Conservation (phyloP, 1,140 invertebrate species). For the Cyclina sinensis region DNA sequence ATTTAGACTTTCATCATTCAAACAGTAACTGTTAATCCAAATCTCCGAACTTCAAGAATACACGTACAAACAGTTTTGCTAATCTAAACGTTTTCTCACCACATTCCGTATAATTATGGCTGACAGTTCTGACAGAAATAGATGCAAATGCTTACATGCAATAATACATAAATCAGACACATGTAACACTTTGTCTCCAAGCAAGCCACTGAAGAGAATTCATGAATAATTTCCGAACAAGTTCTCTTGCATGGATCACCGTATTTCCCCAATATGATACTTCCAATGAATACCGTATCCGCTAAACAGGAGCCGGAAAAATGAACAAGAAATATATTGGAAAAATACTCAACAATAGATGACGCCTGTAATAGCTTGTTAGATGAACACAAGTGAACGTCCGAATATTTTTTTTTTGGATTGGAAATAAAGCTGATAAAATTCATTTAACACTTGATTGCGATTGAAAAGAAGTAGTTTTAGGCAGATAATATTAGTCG, state of each 20-base stretch:
- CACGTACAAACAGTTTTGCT: too few species aligned
- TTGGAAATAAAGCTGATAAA: too few species aligned
- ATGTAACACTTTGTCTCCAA: neutral
- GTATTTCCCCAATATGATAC: neutral
- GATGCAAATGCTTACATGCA: neutral
- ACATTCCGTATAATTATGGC: neutral
- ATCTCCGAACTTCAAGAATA: too few species aligned
- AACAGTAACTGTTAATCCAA: too few species aligned
- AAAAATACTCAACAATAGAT: neutral
- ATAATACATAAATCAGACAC: neutral
- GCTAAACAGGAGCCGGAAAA: neutral
- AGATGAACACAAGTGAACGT: neutral
- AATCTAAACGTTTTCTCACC: too few species aligned
- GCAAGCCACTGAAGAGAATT: neutral
- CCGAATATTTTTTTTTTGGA: too few species aligned
- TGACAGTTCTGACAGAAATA: neutral
- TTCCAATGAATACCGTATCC: constrained; percentile 20
- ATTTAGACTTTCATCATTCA: too few species aligned
- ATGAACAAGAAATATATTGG: neutral
- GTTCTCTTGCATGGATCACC: neutral
- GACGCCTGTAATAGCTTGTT: neutral
- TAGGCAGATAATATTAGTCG: too few species aligned
- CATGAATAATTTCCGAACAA: constrained; percentile 24
- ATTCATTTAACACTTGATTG: too few species aligned
- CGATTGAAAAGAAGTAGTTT: too few species aligned